These are phyloP conservation scores for Cryptocephalus moraei DNA, from an alignment of 2,888 invertebrate genomes.

Conservation along the genomic window DNA sequence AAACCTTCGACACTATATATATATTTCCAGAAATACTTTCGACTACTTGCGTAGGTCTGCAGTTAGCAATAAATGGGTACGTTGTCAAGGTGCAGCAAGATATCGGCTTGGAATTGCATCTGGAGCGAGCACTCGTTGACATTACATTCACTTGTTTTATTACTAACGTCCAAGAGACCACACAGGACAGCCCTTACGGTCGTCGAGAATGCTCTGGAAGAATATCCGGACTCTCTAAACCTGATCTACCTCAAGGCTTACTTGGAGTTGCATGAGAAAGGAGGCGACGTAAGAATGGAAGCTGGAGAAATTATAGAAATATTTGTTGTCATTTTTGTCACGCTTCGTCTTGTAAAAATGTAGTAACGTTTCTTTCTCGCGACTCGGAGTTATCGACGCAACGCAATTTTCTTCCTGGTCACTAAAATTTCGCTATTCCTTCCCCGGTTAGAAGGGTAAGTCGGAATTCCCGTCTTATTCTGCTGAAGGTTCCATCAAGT, in stretches of 20 bases:
- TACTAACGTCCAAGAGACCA: conserved; percentile 67
- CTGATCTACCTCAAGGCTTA: conserved; percentile 71
- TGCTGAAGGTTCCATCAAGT: no score
- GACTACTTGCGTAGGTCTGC: conserved; percentile 82
- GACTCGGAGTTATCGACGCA: no score
- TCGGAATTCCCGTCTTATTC: no score
- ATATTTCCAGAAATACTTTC: no score
- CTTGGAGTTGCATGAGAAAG: conserved; percentile 66
- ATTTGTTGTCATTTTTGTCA: no score
- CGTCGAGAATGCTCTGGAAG: conserved; percentile 73
- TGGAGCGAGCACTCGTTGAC: conserved; percentile 74
- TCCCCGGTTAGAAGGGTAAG: no score
- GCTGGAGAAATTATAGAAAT: neutral
- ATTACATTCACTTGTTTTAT: conserved; percentile 63
- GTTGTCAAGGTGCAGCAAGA: conserved; percentile 50
- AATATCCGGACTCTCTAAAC: conserved; percentile 85
- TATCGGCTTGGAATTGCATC: conserved; percentile 46
- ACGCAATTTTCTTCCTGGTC: no score
- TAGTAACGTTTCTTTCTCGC: no score
- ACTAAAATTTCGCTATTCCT: no score
- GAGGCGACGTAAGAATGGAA: conserved; percentile 49
- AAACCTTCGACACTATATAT: no score
- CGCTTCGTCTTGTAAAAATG: no score
- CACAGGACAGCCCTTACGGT: conserved; percentile 67
- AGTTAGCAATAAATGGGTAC: conserved; percentile 61